Base-by-base conservation (phyloP, 2,113 vertebrate species). In the Thamnaconus septentrionalis region DNA sequence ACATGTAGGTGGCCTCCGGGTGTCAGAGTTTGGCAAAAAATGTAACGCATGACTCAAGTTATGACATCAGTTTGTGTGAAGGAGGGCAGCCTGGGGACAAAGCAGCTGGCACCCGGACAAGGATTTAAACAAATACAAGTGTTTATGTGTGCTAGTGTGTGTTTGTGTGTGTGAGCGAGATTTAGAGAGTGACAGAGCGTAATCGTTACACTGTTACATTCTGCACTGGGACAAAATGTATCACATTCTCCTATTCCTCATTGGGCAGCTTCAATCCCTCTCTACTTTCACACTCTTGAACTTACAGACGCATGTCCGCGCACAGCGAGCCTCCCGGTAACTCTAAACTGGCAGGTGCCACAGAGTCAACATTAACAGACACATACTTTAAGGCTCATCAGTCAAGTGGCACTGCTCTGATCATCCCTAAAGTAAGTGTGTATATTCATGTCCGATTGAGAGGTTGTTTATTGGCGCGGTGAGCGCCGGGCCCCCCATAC, bases 321-420 rank as follows among this genome's bases (percentile, higher is more conserved):
- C 59, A 41, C 40, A 49, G 18, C 6, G 58, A 41, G 42, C 43
- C 47, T 42, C 43, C 11, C 53, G 39, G 65, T 71, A 66, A 81
- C 73, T 50, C 68, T 74, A 83, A 73, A 78, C 74, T 71, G 61
- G 65, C 83, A 84, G 83, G 76, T 86, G 81, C 73, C 74, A 71
- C 53, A 3, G 73, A 74, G 67, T 83, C 71, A 69, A 67, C 67
- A 44, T 53, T 66, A 68, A 79, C 71, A 70, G 57, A 81, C 61
- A 71, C 56, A 66, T 64, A 41, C 56, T 69, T 61, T 56, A 52
- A 50, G 49, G 48, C 71, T 56, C 52, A 80, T 83, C 69, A 80
- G 67, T 85, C 72, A 81, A 54, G 48, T 76, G 46, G 56, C 74
- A 80, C 73, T 47, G 64, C 62, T 52, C 48, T 52, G 57, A 73